phyloP scores from a whole-genome alignment of 1,140 invertebrate genomes.

The Eupristina koningsbergeri region DNA sequence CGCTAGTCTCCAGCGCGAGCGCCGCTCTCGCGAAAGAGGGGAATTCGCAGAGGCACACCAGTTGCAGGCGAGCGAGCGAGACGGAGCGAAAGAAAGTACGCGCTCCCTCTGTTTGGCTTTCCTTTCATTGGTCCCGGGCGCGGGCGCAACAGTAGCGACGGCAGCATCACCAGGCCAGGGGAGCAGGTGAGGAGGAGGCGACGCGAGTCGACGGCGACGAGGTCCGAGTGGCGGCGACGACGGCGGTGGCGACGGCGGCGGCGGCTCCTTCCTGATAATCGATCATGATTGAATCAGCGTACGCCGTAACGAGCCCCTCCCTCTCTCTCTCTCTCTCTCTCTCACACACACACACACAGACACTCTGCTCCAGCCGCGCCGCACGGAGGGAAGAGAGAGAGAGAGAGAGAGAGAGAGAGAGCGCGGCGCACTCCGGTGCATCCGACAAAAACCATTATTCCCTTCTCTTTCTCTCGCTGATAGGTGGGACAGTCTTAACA shows the following conservation, averaged over 20 bases:
- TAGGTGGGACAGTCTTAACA: too few species aligned
- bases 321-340: conserved; percentile 1
- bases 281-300: conserved; percentile 13
- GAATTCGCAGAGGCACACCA: conserved; percentile 32
- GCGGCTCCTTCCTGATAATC: not conserved
- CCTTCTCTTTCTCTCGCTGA: not conserved
- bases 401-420: too few species aligned
- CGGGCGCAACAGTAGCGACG: not conserved
- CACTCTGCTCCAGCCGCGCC: too few species aligned
- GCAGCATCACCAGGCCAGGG: too few species aligned
- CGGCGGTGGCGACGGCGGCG: not conserved
- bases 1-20: not conserved
- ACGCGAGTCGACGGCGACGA: too few species aligned
- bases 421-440: too few species aligned
- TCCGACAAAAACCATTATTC: not conserved
- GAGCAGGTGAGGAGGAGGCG: not conserved
- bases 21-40: conserved; percentile 24
- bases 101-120: not conserved
- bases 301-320: not conserved
- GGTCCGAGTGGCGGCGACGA: not conserved
- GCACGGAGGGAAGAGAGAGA: not conserved
- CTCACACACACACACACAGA: not conserved
- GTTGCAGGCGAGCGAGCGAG: not conserved
- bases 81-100: conserved; percentile 10
- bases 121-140: not conserved